Conservation (phyloP, 2,113 vertebrate genomes). For the Chamaetylas fuelleborni region DNA sequence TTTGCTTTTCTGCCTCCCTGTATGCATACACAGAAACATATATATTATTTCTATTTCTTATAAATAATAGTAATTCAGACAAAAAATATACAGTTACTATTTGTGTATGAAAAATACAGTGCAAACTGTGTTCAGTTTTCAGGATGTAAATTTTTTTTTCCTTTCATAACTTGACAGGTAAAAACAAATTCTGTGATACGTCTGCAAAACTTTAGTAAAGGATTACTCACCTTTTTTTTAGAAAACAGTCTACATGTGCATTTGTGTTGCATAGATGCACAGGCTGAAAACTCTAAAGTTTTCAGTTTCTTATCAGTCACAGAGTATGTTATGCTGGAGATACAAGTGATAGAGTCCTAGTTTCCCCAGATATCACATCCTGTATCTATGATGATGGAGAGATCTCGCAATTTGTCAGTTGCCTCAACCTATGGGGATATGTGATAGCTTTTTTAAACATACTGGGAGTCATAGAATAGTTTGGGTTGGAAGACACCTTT, state of each 20-base stretch:
- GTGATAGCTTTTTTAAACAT: background rate
- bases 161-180: background rate
- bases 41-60: background rate
- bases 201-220: background rate
- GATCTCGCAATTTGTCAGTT: background rate
- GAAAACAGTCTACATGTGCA: background rate
- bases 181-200: background rate
- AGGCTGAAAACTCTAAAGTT: background rate
- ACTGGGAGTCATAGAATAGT: no score
- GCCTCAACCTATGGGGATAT: accelerated
- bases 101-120: background rate
- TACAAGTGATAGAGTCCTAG: background rate
- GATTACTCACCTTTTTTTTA: background rate
- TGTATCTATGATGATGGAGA: background rate
- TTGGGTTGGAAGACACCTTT: background rate
- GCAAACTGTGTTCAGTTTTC: background rate
- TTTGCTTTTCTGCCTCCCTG: background rate
- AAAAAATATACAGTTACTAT: background rate
- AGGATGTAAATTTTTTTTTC: background rate
- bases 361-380: background rate
- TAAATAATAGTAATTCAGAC: background rate
- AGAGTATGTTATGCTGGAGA: background rate
- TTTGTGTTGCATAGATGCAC: background rate
- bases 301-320: background rate
- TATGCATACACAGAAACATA: accelerated